Evolutionary conservation across 37 sponge, comb jelly and placozoan genomes (phyloP).

Genomic region (Spongilla lacustris): DNA sequence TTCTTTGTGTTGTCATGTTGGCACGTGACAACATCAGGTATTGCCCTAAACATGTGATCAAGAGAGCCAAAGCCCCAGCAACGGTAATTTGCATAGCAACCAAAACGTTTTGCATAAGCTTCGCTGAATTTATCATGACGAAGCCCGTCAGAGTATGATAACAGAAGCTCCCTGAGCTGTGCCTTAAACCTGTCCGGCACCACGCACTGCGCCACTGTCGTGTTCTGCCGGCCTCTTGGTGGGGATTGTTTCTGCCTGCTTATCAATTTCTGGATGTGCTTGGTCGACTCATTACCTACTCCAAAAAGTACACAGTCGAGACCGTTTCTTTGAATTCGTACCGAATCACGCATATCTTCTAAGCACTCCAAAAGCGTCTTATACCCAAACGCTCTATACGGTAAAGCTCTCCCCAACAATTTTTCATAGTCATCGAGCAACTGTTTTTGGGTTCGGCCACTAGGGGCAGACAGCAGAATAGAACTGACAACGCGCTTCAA

Average conservation of each 20-base stretch:
- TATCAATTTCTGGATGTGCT: constrained; percentile 40
- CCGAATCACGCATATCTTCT: constrained; percentile 33
- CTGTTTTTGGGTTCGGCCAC: constrained; percentile 46
- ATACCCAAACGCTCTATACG: constrained; percentile 31
- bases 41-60: constrained; percentile 8
- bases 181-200: constrained; percentile 23
- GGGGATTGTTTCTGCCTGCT: constrained; percentile 18
- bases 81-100: constrained; percentile 14
- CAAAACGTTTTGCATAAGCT: constrained; percentile 58
- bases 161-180: constrained; percentile 29
- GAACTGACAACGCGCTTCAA: constrained; percentile 42
- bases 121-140: constrained; percentile 24
- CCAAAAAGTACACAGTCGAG: constrained; percentile 7
- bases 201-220: neutral
- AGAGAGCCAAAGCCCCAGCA: constrained; percentile 35
- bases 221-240: neutral
- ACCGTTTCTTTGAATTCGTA: neutral
- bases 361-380: constrained; percentile 21
- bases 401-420: constrained; percentile 24
- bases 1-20: neutral
- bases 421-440: constrained; percentile 37
- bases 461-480: constrained; percentile 47
- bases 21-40: constrained; percentile 16
- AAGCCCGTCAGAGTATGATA: constrained; percentile 59
- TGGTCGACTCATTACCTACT: constrained; percentile 20